Conservation (phyloP, 1,140 invertebrate genomes). For the Pseudomyrmex sp. region DNA sequence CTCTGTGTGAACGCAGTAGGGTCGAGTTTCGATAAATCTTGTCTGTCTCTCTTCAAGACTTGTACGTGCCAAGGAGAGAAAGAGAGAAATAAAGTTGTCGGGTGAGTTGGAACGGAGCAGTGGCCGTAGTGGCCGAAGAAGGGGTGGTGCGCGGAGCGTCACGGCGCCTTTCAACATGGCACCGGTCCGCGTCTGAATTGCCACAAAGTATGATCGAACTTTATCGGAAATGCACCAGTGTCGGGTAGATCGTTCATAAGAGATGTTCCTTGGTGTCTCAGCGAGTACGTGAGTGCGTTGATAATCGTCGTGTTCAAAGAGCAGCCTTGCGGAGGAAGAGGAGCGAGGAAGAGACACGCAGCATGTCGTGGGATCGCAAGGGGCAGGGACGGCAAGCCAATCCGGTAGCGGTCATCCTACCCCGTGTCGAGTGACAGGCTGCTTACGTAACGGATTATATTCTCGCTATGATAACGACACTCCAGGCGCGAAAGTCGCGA, state of each 20-base stretch:
- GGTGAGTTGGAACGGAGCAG: constrained; percentile 20
- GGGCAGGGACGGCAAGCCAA: constrained; percentile 52
- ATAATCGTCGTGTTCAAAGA: constrained; percentile 1
- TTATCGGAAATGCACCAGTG: constrained; percentile 4
- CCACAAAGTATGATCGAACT: constrained; percentile 34
- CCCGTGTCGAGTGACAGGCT: constrained; percentile 78
- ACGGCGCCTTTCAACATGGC: constrained; percentile 73
- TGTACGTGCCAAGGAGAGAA: background rate
- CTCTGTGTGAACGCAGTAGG: constrained; percentile 20
- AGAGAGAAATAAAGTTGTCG: constrained; percentile 16
- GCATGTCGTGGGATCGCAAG: constrained; percentile 26
- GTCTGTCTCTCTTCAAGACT: constrained; percentile 10
- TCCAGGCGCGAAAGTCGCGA: constrained; percentile 68
- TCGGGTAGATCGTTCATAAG: background rate
- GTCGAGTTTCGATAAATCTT: constrained; percentile 50
- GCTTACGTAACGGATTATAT: constrained; percentile 83
- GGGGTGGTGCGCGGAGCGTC: constrained; percentile 65
- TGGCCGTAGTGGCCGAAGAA: constrained; percentile 34
- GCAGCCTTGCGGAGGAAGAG: background rate
- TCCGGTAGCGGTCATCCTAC: constrained; percentile 68
- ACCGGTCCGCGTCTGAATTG: constrained; percentile 36
- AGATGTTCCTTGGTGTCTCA: background rate
- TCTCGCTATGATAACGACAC: constrained; percentile 77
- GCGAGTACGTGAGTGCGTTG: background rate
- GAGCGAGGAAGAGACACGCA: background rate